Base-by-base conservation (phyloP, 2,113 vertebrate genomes). In the Chunga burmeisteri region DNA sequence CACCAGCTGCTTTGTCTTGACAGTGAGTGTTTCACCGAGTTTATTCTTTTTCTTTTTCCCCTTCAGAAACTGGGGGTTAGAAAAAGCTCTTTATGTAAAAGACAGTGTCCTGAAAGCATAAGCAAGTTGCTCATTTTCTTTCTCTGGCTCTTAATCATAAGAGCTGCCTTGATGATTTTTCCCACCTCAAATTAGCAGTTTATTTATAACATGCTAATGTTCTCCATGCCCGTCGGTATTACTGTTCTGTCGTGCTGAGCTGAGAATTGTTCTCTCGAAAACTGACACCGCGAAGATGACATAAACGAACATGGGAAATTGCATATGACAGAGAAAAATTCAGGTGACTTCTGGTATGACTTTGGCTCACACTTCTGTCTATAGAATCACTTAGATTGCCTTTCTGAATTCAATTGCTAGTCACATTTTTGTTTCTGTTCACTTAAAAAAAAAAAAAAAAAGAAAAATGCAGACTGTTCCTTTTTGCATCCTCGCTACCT, bases 161-260 rank as follows among this genome's bases (percentile, higher is more conserved):
- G 66, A 88, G 32, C 84, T 91, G 84, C 78, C 88, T 87, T 82
- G 91, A 94, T 96, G 93, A 87, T 75, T 94, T 96, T 89, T 86
- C 86, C 89, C 91, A 95, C 86, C 86, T 97, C 81, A 82, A 65
- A 93, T 96, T 96, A 85, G 91, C 78, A 77, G 49, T 87, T 95
- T 96, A 95, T 97, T 95, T 96, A 95, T 97, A 96, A 94, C 81
- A 91, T 92, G 86, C 81, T 95, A 89, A 91, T 95, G 86, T 95
- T 93, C 83, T 95, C 16, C 36, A 27, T 94, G 88, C 86, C 88
- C 3, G 1, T 91, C 0, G 38, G 86, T 89, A 67, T 88, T 81
- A 46, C 88, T 91, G 73, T 40, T 94, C 91, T 67, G 53, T 86
- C 53, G 0, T 95, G 92, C 94, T 95, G 93, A 96, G 90, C 85